phyloP scores from a whole-genome alignment of 1,140 invertebrate species.

The Drosophila bipectinata region DNA sequence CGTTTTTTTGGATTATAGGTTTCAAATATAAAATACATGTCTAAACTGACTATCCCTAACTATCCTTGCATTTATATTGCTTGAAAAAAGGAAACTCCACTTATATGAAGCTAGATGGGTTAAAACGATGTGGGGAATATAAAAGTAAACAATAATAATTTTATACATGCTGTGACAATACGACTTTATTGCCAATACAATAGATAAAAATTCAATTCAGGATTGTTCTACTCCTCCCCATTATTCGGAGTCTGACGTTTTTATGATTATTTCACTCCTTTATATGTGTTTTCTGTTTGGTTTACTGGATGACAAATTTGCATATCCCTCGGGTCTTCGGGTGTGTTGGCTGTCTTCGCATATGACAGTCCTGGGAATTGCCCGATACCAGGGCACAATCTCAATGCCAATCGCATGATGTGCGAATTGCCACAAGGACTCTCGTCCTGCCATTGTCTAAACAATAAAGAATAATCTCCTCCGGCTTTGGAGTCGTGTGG shows the following conservation, averaged over 20 bases:
- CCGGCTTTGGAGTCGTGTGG: conserved; percentile 41
- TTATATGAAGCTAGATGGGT: not conserved
- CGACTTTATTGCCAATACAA: conserved; percentile 81
- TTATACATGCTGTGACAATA: conserved; percentile 67
- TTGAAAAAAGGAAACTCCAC: not conserved
- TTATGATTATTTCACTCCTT: conserved; percentile 83
- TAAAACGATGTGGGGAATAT: not conserved
- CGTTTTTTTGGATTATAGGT: not conserved
- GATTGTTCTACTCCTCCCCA: conserved; percentile 39
- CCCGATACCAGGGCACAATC: conserved; percentile 57
- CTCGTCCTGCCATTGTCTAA: conserved; percentile 54
- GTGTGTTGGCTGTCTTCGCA: conserved; percentile 50
- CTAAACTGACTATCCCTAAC: not conserved
- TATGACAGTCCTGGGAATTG: conserved; percentile 80
- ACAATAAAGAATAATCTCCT: conserved; percentile 81
- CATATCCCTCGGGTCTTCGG: conserved; percentile 53
- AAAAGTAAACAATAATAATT: conserved; percentile 68
- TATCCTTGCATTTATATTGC: not conserved
- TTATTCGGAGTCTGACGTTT: conserved; percentile 56
- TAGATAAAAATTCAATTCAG: conserved; percentile 83
- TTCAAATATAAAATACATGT: not conserved
- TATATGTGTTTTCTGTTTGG: conserved; percentile 56
- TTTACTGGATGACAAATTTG: conserved; percentile 74
- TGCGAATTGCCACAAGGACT: conserved; percentile 74
- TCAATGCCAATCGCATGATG: conserved; percentile 79